phyloP scores from a whole-genome alignment of 2,797 vertebrate species.

The Masticophis lateralis region DNA sequence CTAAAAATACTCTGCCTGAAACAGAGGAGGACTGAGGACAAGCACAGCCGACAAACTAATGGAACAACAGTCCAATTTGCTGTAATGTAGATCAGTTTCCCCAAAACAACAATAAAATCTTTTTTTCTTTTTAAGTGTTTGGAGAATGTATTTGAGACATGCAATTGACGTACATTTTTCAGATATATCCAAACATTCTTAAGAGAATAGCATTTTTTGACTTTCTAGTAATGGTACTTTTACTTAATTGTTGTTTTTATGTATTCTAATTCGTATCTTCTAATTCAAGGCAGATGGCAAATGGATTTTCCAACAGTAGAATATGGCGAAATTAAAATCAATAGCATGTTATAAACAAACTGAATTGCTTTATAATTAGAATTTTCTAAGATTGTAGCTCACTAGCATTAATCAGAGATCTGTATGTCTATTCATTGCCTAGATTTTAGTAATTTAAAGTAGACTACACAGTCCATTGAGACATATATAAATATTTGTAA shows the following conservation, averaged over 20 bases:
- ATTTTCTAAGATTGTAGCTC: constrained; percentile 50
- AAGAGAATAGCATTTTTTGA: not conserved
- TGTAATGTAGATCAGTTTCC: not conserved
- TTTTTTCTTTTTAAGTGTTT: not conserved
- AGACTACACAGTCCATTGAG: not conserved
- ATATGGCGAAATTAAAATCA: constrained; percentile 58
- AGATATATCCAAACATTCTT: not conserved
- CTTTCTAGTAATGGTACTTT: not conserved
- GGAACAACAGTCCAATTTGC: not conserved
- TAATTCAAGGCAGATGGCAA: constrained; percentile 52
- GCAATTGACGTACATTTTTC: not conserved
- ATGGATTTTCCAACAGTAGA: constrained; percentile 60
- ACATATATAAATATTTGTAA: not conserved
- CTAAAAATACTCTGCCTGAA: not conserved
- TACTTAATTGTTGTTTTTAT: not conserved
- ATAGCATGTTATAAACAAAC: constrained; percentile 57
- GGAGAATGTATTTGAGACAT: not conserved
- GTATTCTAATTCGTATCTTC: not conserved
- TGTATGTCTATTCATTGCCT: not conserved
- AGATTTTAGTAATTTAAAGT: not conserved
- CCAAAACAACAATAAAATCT: not conserved
- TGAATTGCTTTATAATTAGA: constrained; percentile 47
- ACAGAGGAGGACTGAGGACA: not conserved
- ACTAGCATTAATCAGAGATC: no score
- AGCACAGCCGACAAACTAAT: not conserved